Base-by-base conservation (phyloP, 1,140 invertebrate species). In the Geopemphigus sp. region DNA sequence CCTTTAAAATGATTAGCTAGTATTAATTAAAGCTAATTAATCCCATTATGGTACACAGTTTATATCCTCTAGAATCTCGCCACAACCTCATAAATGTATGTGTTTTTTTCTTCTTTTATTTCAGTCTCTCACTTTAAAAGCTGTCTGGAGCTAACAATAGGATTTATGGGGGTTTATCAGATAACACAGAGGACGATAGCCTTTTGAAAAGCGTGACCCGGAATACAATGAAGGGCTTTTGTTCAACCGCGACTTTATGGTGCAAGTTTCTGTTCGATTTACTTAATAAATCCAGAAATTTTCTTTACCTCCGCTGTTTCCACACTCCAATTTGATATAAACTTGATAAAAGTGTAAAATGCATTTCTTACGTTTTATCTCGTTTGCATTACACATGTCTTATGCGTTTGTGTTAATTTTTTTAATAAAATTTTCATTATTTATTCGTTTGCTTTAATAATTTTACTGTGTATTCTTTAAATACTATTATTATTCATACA, bases 181-280 rank as follows among this genome's bases (percentile, higher is more conserved):
- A 78, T 63, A 78, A 78, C 74, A 63, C 56, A 26, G 39, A 63
- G 74, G 32, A 78, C 57, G 74, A 78, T 78, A 61, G 74, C 74
- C 74, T 78, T 78, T 78, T 61, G 32, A 78, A 78, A 78, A 78
- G 74, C 74, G 74, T 63, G 74, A 78, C 74, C 74, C 39, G 57
- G 57, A 78, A 61, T 61, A 63, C 74, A 78, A 78, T 78, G 74
- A 63, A 78, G 74, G 14, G 57, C 74, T 61, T 78, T 78, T 78
- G 74, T 78, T 78, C 74, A 61, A 78, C 74, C 57, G 39, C 74
- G 57, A 53, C 57, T 78, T 78, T 78, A 78, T 78, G 56, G 56
- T 61, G 22, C 74, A 78, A 78, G 56, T 78, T 78, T 78, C 74
- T 78, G 56, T 78, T 78, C 74, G 45, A 78, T 78, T 78, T 78